These are phyloP conservation scores for Drosophila ogumai DNA, from an alignment of 1,140 invertebrate genomes.

Conservation along the genomic window DNA sequence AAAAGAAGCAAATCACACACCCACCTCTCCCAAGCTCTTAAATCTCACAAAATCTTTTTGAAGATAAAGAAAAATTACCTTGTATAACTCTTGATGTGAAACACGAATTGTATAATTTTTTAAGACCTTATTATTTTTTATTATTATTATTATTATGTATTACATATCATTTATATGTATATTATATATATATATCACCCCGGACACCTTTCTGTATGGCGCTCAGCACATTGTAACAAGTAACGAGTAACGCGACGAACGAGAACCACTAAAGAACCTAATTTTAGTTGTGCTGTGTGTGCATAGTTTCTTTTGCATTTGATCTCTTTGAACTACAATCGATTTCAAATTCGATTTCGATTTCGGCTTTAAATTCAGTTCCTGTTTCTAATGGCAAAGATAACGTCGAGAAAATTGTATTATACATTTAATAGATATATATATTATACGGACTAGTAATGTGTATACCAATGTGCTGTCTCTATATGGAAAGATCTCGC, in stretches of 20 bases:
- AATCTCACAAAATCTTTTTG: constrained; percentile 15
- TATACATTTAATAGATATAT: constrained; percentile 39
- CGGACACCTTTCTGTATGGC: constrained; percentile 31
- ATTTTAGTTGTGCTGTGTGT: constrained; percentile 33
- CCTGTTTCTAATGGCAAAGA: constrained; percentile 37
- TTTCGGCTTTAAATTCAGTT: constrained; percentile 42
- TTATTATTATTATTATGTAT: constrained; percentile 30
- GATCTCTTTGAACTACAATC: constrained; percentile 42
- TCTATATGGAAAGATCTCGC: constrained; percentile 36
- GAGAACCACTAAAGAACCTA: constrained; percentile 2
- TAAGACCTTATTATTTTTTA: constrained; percentile 20
- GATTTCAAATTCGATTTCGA: constrained; percentile 10
- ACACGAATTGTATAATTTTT: constrained; percentile 37
- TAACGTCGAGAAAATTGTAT: constrained; percentile 49
- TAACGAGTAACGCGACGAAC: constrained; percentile 3
- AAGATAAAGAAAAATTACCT: constrained; percentile 17
- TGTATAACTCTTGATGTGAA: constrained; percentile 41
- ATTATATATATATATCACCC: constrained; percentile 11
- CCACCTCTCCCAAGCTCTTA: not conserved
- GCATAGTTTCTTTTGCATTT: constrained; percentile 41
- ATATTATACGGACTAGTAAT: constrained; percentile 8
- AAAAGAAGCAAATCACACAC: not conserved
- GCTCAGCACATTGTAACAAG: constrained; percentile 31
- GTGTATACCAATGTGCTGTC: constrained; percentile 29
- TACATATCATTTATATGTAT: constrained; percentile 46